Base-by-base conservation (phyloP, 2,888 invertebrate genomes). In the Craniophora ligustri region DNA sequence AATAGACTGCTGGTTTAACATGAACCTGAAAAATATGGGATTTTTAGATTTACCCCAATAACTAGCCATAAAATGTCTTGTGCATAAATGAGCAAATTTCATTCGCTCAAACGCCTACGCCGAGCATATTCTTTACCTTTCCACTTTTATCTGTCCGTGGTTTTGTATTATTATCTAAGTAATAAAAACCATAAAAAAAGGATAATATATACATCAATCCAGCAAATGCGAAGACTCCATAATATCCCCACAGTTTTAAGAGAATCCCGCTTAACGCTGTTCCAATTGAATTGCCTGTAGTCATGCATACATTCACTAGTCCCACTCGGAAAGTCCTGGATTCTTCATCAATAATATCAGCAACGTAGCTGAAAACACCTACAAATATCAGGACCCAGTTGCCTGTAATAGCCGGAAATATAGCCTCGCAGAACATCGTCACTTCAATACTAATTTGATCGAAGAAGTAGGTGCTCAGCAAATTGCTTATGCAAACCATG, bases 361-460 rank as follows among this genome's bases (percentile, higher is more conserved):
- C 94, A 4, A 96, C 92, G 70, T 95, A 95, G 67, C 95, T 95
- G 81, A 95, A 94, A 44, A 95, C 91, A 10, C 94, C 94, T 57
- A 95, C 84, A 40, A 89, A 94, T 49, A 94, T 88, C 73, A 93
- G 88, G 2, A 94, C 93, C 92, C 93, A 94, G 2, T 94, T 94
- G 3, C 95, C 95, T 0, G 94, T 91, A 0, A 95, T 40, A 0
- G 94, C 94, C 2, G 94, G 92, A 26, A 94, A 94, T 10, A 95
- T 64, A 0, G 89, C 91, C 77, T 95, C 95, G 0, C 91, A 78
- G 19, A 94, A 85, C 84, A 94, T 93, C 1, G 93, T 94, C 0
- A 92, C 84, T 83, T 94, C 94, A 56, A 95, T 86, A 0, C 94
- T 88, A 26, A 94, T 84, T 66, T 94, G 86, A 35, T 92, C 81